These are phyloP conservation scores for Contarinia nasturtii DNA, from an alignment of 1,140 invertebrate species.

Conservation along the genomic window DNA sequence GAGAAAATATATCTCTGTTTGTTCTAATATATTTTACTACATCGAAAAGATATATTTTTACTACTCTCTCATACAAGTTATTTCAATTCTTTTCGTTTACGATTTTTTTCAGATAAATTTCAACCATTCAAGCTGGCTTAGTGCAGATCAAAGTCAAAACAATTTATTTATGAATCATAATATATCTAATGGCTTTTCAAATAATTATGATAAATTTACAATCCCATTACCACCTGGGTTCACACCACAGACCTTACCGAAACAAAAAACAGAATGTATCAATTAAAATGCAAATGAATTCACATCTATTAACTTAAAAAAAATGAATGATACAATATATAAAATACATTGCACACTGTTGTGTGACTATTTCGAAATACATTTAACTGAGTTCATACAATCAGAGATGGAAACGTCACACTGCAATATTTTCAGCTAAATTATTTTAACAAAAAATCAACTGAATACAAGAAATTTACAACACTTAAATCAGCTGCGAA, in stretches of 20 bases:
- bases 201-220: constrained; percentile 1
- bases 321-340: not conserved
- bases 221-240: constrained; percentile 1
- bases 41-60: not conserved
- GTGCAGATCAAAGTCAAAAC: not conserved
- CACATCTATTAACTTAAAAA: not conserved
- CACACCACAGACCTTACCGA: too few species aligned
- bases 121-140: not conserved
- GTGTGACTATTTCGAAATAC: too few species aligned
- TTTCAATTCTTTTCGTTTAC: not conserved
- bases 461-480: too few species aligned
- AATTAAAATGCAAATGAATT: not conserved
- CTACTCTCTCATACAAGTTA: not conserved
- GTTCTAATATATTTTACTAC: not conserved
- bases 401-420: too few species aligned
- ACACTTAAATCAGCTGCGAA: too few species aligned
- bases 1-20: constrained; percentile 6
- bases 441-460: too few species aligned
- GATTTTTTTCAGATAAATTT: not conserved
- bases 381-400: too few species aligned
- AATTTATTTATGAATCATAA: constrained; percentile 1
- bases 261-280: constrained; percentile 1
- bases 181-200: constrained; percentile 3
- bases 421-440: too few species aligned
- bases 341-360: too few species aligned